A percentile compares a stretch with the other conserved stretches of the same genome.
These are phyloP conservation scores for Choloepus hoffmanni DNA, from an alignment of 2,113 vertebrate species.

Conservation along the genomic window DNA sequence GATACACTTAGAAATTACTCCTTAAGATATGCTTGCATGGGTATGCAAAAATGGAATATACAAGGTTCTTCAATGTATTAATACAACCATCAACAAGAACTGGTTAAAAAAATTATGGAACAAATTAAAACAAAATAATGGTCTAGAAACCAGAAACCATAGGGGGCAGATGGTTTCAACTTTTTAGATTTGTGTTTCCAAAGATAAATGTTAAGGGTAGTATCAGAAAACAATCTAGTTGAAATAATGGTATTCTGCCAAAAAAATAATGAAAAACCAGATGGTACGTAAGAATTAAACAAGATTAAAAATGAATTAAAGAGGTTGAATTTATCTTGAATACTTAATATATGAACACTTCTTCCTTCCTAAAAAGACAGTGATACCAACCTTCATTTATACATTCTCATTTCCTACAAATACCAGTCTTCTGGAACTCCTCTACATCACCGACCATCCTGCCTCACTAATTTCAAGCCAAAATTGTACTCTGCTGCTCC, in stretches of 20 bases:
- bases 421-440: not conserved
- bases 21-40: not conserved
- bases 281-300: not conserved
- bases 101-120: not conserved
- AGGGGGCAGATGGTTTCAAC: slow-evolving; percentile 9
- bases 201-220: slow-evolving; percentile 15
- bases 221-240: slow-evolving; percentile 17
- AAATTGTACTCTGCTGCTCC: not conserved
- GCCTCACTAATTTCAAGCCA: slow-evolving; percentile 23
- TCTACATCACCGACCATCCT: not conserved
- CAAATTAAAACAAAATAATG: slow-evolving; percentile 38
- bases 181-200: slow-evolving; percentile 7
- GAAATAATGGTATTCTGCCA: not conserved
- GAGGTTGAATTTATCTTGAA: slow-evolving; percentile 26
- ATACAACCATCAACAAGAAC: not conserved
- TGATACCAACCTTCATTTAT: not conserved
- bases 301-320: slow-evolving; percentile 2
- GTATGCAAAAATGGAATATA: not conserved
- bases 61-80: not conserved
- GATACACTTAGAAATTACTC: slow-evolving; percentile 12
- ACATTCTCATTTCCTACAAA: not conserved
- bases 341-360: not conserved
- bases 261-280: not conserved
- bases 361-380: not conserved
- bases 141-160: slow-evolving; percentile 42